Conservation (phyloP, 2,888 invertebrate genomes). For the Prenolepis imparis region DNA sequence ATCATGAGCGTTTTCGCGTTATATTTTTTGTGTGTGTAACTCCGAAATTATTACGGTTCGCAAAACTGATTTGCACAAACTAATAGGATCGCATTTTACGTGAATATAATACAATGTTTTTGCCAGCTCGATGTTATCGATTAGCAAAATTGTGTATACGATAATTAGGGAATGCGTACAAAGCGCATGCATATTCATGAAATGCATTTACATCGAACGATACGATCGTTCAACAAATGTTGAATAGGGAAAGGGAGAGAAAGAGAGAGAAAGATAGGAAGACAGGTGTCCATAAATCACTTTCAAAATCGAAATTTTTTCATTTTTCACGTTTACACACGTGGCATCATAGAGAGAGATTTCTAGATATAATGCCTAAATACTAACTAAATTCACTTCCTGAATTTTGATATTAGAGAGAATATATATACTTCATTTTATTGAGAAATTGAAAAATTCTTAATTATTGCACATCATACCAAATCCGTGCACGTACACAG, state of each 20-base stretch:
- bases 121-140: constrained; percentile 48
- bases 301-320: constrained; percentile 14
- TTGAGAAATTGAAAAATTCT: not conserved
- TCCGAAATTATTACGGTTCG: not conserved
- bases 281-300: constrained; percentile 32
- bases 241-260: not conserved
- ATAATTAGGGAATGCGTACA: constrained; percentile 51
- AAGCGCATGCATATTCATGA: constrained; percentile 53
- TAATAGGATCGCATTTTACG: constrained; percentile 37
- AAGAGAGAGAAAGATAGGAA: not conserved
- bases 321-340: constrained; percentile 24
- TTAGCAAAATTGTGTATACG: constrained; percentile 54
- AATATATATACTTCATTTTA: not conserved
- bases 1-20: not conserved
- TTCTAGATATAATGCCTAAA: not conserved
- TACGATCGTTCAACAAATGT: constrained; percentile 32
- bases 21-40: not conserved
- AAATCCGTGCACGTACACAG: not conserved
- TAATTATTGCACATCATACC: not conserved
- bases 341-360: not conserved
- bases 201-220: constrained; percentile 46
- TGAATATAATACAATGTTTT: constrained; percentile 49
- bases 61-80: constrained; percentile 37
- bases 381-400: not conserved
- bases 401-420: not conserved